A percentile compares a stretch with the other conserved stretches of the same genome.
These are phyloP conservation scores for Sebastolobus alascanus DNA, from an alignment of 2,797 vertebrate genomes.

Conservation along the genomic window DNA sequence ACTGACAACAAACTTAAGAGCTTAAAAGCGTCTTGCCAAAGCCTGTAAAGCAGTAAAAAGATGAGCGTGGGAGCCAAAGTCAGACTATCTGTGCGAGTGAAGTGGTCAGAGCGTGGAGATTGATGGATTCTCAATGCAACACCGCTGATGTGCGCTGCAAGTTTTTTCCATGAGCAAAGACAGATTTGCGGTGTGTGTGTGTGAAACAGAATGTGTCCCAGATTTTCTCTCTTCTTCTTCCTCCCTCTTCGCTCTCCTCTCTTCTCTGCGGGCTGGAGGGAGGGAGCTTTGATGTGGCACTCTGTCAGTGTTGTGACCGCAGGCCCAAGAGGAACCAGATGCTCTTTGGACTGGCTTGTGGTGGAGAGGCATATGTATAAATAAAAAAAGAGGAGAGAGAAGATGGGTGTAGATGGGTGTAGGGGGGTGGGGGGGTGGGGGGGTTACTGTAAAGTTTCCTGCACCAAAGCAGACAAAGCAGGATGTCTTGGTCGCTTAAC, in stretches of 20 bases:
- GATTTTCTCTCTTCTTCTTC: conserved; percentile 75
- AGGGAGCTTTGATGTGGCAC: conserved; percentile 84
- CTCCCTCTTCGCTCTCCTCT: conserved; percentile 60
- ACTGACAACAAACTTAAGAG: conserved; percentile 43
- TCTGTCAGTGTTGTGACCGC: conserved; percentile 81
- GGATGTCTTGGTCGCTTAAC: conserved; percentile 1
- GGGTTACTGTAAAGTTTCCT: conserved; percentile 67
- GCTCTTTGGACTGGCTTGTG: conserved; percentile 73
- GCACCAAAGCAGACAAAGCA: conserved; percentile 47
- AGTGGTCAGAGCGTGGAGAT: conserved; percentile 62
- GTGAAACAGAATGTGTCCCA: conserved; percentile 80
- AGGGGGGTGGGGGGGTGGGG: neutral
- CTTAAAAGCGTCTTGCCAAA: conserved; percentile 31
- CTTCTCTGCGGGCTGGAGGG: conserved; percentile 71
- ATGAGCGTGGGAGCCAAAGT: conserved; percentile 70
- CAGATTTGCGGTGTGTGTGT: conserved; percentile 74
- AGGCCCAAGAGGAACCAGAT: conserved; percentile 83
- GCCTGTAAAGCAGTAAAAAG: conserved; percentile 32
- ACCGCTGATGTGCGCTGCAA: conserved; percentile 67
- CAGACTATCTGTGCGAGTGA: conserved; percentile 63
- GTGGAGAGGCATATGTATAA: conserved; percentile 65
- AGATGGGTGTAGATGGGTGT: conserved; percentile 56
- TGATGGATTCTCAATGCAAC: conserved; percentile 71
- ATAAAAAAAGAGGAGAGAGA: conserved; percentile 38
- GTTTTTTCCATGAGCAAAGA: conserved; percentile 77